Evolutionary conservation across 2,113 vertebrate genomes (phyloP).

Genomic region (Sialia sialis): DNA sequence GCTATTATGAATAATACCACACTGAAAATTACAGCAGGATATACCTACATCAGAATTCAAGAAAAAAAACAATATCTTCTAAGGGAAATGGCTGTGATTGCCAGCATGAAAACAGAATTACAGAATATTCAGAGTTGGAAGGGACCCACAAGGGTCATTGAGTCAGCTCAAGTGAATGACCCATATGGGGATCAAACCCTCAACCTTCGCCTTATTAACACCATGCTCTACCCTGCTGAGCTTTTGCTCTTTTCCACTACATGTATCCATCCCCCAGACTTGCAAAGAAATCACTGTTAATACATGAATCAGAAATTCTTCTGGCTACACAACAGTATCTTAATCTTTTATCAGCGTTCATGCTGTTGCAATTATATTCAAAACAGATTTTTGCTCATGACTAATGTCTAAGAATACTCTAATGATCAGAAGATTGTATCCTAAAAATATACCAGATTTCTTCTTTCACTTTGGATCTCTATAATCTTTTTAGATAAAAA

Average conservation of each 20-base stretch:
- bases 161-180: background rate
- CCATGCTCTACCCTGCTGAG: background rate
- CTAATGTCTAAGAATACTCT: background rate
- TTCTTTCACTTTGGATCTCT: background rate
- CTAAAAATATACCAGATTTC: background rate
- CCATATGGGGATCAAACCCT: too few species aligned
- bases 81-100: background rate
- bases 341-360: background rate
- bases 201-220: background rate
- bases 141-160: accelerated
- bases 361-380: background rate
- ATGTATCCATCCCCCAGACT: background rate
- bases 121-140: background rate
- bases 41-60: background rate
- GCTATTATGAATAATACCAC: background rate
- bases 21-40: background rate
- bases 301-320: background rate
- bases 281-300: background rate
- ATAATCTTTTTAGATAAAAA: background rate
- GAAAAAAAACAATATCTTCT: background rate
- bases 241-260: background rate
- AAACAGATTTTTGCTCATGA: background rate
- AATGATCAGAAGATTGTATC: background rate
- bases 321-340: background rate
- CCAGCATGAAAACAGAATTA: background rate